Base-by-base conservation (phyloP, 2,113 vertebrate genomes). In the Ondatra zibethicus region DNA sequence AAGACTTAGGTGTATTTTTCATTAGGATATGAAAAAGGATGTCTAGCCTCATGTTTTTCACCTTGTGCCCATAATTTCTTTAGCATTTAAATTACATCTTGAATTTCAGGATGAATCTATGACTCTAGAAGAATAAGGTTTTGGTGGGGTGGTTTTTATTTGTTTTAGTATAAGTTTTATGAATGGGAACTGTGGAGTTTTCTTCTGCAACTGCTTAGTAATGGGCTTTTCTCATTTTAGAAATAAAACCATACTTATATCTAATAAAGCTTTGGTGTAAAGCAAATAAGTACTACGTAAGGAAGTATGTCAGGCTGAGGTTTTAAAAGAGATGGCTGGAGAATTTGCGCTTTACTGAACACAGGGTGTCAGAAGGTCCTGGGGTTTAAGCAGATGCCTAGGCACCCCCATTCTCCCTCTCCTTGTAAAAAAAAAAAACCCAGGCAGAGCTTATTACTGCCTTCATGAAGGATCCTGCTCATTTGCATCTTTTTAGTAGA, bases 11-110 rank as follows among this genome's bases (percentile, higher is more conserved):
- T 73, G 39, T 39, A 70, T 31, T 87, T 55, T 93, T 97, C 42
- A 88, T 89, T 89, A 87, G 42, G 77, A 95, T 93, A 84, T 95
- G 42, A 84, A 72, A 93, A 95, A 72, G 92, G 27, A 31, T 88
- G 77, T 11, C 52, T 66, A 47, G 5, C 42, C 80, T 55, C 31
- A n/a, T 95, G 58, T n/a, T 88, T 95, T 96, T 80, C 7, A 88
- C 36, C 31, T 31, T 93, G 8, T 89, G 29, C 85, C 45, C 86
- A 36, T 86, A 92, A 81, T 82, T 85, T 76, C 88, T 70, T 86
- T 89, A n/a, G 72, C 95, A 88, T 94, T 91, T 93, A 91, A 93
- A 80, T 96, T 91, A 91, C 36, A 73, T 84, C 65, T 96, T 39
- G 31, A 52, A 14, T 94, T 92, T 91, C 75, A 39, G 52, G 25